Base-by-base conservation (phyloP, 2,888 invertebrate species). In the Holacanthella duospinosa region DNA sequence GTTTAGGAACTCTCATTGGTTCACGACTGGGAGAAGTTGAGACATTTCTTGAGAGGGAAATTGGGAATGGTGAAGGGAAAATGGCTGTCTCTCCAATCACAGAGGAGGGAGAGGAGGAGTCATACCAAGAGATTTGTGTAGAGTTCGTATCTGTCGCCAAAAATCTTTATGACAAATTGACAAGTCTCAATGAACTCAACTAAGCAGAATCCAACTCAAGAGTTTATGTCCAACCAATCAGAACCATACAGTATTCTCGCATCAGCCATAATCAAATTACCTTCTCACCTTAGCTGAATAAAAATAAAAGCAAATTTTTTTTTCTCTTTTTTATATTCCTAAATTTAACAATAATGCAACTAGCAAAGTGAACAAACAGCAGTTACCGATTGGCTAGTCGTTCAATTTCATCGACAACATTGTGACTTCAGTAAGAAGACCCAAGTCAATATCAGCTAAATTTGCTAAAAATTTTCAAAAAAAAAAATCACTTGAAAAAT, bases 381-480 rank as follows among this genome's bases (percentile, higher is more conserved):
- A n/a, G n/a, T n/a, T n/a, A n/a, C n/a, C n/a, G n/a, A n/a, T n/a
- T n/a, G n/a, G n/a, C n/a, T n/a, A n/a, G n/a, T 59, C 36, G 26
- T 66, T 62, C 12, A 64, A 80, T 74, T 82, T 82, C 26, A 80
- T 82, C 6, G 83, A 83, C 1, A 85, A 83, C 67, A 87, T 80
- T 0, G 90, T 90, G 19, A 90, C 88, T 78, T 91, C 90, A 71
- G 90, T 89, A 55, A 91, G 81, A 66, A 91, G 81, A 74, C 88
- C 89, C 77, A 91, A 89, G 77, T 91, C 90, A 73, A 91, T 78
- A 75, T 91, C 90, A 66, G 88, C 86, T 66, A 90, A 82, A 76
- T 87, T 90, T 19, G 90, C 80, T n/a, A n/a, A n/a, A n/a, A n/a
- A n/a, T n/a, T n/a, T n/a, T n/a, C n/a, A n/a, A n/a, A n/a, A n/a